Conservation (phyloP, 2,113 vertebrate species). For the Amblyornis subalaris region DNA sequence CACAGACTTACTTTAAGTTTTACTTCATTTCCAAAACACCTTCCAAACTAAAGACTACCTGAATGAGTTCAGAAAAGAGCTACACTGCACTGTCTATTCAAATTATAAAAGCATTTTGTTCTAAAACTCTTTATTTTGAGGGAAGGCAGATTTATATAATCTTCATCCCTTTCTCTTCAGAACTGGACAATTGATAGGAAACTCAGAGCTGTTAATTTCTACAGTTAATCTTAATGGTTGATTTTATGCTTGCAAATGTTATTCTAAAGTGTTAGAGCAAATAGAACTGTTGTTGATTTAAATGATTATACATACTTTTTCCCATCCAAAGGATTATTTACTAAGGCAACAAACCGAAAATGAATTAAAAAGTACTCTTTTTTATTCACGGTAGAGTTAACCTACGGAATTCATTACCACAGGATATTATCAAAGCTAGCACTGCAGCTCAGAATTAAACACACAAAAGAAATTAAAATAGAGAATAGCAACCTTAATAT, state of each 20-base stretch:
- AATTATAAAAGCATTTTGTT: neutral
- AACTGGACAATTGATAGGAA: slow-evolving; percentile 26
- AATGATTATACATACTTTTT: slow-evolving; percentile 52
- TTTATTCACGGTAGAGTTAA: neutral
- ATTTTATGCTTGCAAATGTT: slow-evolving; percentile 50
- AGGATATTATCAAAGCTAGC: slow-evolving; percentile 1
- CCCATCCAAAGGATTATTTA: slow-evolving; percentile 50
- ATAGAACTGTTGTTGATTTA: slow-evolving; percentile 57
- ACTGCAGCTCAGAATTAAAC: neutral
- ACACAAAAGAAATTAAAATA: neutral
- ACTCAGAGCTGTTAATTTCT: slow-evolving; percentile 33
- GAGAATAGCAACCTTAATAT: neutral
- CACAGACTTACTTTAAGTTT: neutral
- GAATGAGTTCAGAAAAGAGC: neutral
- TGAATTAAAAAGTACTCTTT: neutral
- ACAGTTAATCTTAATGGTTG: slow-evolving; percentile 1
- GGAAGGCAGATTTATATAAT: neutral
- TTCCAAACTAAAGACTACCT: neutral
- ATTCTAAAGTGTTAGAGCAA: slow-evolving; percentile 46
- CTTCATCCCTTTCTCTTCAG: slow-evolving; percentile 8
- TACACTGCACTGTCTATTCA: neutral
- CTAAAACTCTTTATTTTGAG: neutral
- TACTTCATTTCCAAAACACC: neutral
- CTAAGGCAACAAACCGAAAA: slow-evolving; percentile 47
- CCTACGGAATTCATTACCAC: neutral